Percentiles rank a stretch among this genome's conserved stretches.
phyloP scores from a whole-genome alignment of 2,797 vertebrate species.

The Clarias laeviceps region DNA sequence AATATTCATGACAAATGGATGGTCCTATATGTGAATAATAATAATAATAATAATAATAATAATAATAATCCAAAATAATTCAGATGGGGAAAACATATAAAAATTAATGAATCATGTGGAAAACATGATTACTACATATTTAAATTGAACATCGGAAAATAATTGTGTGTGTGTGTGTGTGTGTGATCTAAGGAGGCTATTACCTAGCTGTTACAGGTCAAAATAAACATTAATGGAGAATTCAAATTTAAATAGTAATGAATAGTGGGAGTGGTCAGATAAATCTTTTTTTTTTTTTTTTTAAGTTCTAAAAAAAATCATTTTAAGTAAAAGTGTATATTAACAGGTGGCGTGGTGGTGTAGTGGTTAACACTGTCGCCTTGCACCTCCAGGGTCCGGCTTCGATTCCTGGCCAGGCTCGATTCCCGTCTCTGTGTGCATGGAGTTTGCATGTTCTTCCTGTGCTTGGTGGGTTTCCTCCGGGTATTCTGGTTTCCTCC shows the following conservation, averaged over 20 bases:
- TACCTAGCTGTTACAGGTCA: background rate
- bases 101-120: background rate
- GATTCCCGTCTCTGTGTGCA: no score
- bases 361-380: no score
- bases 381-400: no score
- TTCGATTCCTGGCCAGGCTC: no score
- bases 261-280: background rate
- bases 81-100: background rate
- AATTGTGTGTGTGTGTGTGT: no score
- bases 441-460: no score
- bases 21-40: background rate
- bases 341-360: no score
- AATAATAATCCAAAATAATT: no score
- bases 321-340: no score
- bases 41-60: background rate
- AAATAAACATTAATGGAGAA: background rate
- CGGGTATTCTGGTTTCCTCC: no score
- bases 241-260: background rate
- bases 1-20: background rate
- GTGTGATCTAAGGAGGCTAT: background rate
- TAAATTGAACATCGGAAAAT: background rate
- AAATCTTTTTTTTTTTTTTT: background rate
- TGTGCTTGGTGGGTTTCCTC: no score
- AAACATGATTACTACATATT: background rate
- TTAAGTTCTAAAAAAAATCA: no score